Conservation (phyloP, 2,888 invertebrate species). For the Xylocampa areola region DNA sequence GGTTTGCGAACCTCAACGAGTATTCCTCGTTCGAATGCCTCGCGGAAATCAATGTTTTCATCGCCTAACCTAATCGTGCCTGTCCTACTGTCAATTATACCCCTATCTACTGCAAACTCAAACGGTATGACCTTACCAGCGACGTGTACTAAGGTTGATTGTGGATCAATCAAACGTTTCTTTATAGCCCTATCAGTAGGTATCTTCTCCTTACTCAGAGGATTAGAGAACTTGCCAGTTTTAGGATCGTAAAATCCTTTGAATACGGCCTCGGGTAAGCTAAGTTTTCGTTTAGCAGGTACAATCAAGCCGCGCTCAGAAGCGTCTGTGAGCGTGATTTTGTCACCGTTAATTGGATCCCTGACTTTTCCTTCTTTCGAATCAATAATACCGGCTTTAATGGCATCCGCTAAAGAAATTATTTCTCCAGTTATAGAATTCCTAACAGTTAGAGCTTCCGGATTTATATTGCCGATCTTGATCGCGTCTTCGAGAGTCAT, state of each 20-base stretch:
- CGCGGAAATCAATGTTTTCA: slow-evolving; percentile 93
- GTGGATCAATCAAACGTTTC: slow-evolving; percentile 95
- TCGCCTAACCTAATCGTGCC: slow-evolving; percentile 92
- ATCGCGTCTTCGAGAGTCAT: slow-evolving; percentile 94
- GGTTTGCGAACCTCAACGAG: slow-evolving; percentile 95
- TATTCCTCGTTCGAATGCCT: slow-evolving; percentile 95
- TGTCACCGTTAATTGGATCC: slow-evolving; percentile 93
- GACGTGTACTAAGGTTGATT: slow-evolving; percentile 95
- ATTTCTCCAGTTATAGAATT: slow-evolving; percentile 95
- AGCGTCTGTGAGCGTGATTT: slow-evolving; percentile 95
- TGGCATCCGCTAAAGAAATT: slow-evolving; percentile 94
- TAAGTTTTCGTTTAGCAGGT: slow-evolving; percentile 95
- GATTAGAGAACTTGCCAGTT: slow-evolving; percentile 95
- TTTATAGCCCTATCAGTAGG: slow-evolving; percentile 95
- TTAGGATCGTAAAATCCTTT: slow-evolving; percentile 97
- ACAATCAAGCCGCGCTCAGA: slow-evolving; percentile 95
- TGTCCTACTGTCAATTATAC: slow-evolving; percentile 93
- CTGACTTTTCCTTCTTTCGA: slow-evolving; percentile 94
- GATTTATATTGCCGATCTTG: slow-evolving; percentile 93
- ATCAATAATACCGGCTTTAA: slow-evolving; percentile 93
- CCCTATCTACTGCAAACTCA: slow-evolving; percentile 94
- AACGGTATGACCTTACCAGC: slow-evolving; percentile 95
- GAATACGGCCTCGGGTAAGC: slow-evolving; percentile 96
- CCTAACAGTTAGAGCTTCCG: slow-evolving; percentile 93
- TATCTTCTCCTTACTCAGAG: slow-evolving; percentile 94